Percentiles rank a stretch among this genome's conserved stretches.
Evolutionary conservation across 1,140 invertebrate genomes (phyloP).

Genomic region (Brachionus sp.): DNA sequence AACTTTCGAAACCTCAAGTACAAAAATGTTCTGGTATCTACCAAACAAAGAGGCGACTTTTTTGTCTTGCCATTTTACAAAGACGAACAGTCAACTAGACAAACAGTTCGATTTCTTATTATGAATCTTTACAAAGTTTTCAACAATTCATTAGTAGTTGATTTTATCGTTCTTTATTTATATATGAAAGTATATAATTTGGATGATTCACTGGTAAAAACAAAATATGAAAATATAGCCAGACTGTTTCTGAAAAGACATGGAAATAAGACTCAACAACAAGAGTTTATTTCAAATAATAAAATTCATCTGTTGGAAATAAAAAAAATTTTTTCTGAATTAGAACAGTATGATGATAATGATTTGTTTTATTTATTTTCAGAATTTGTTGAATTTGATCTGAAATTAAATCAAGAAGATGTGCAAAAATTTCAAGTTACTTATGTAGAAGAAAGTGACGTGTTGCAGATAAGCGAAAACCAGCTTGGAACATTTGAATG

Average conservation of each 20-base stretch:
- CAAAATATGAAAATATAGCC: conserved; percentile 22
- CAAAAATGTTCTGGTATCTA: conserved; percentile 10
- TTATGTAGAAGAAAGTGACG: background rate
- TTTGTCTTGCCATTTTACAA: conserved; percentile 30
- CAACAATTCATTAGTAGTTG: conserved; percentile 4
- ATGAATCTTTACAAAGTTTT: conserved; percentile 34
- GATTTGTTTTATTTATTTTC: background rate
- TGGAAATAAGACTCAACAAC: background rate
- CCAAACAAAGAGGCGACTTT: background rate
- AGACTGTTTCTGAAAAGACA: conserved; percentile 21
- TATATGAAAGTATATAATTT: background rate
- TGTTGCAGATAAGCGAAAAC: background rate
- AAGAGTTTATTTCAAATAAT: background rate
- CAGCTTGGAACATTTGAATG: background rate
- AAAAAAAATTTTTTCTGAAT: background rate
- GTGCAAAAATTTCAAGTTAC: background rate
- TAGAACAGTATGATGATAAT: background rate
- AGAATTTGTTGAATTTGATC: background rate
- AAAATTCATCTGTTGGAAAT: background rate
- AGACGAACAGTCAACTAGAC: conserved; percentile 11
- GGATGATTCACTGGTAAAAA: background rate
- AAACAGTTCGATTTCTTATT: background rate
- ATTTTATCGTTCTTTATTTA: conserved; percentile 1
- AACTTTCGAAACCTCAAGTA: conserved; percentile 20
- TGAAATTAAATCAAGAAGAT: background rate